Evolutionary conservation across 1,140 invertebrate species (phyloP).

Genomic region (Lepidurus couesii): DNA sequence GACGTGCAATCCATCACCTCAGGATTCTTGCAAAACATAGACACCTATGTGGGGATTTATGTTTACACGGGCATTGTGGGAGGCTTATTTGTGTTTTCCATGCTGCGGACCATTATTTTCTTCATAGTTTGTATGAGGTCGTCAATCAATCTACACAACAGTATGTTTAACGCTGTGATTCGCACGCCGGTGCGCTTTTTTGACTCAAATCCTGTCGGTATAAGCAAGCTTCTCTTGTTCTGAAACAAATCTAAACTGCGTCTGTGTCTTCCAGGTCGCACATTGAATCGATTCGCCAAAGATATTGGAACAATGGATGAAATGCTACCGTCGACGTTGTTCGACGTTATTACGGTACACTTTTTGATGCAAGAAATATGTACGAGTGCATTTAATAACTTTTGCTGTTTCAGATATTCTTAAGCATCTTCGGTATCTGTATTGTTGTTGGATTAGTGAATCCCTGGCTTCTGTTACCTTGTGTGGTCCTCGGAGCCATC

Average conservation of each 20-base stretch:
- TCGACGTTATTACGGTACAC: conserved; percentile 63
- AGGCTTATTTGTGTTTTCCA: conserved; percentile 51
- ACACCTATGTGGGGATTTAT: conserved; percentile 38
- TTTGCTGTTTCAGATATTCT: conserved; percentile 55
- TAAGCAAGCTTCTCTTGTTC: conserved; percentile 36
- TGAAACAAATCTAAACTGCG: conserved; percentile 27
- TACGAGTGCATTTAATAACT: conserved; percentile 26
- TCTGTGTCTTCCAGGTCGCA: conserved; percentile 46
- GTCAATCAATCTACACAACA: conserved; percentile 70
- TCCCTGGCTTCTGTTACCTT: conserved; percentile 65
- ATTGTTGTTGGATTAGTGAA: conserved; percentile 67
- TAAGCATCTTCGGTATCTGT: conserved; percentile 66
- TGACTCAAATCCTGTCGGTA: conserved; percentile 68
- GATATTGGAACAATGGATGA: conserved; percentile 80
- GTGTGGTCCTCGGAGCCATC: conserved; percentile 58
- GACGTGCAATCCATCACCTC: conserved; percentile 29
- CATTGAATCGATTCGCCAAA: conserved; percentile 69
- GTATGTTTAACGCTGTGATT: conserved; percentile 70
- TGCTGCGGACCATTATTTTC: conserved; percentile 57
- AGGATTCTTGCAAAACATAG: conserved; percentile 35
- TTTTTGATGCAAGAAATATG: conserved; percentile 21
- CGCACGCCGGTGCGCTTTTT: conserved; percentile 75
- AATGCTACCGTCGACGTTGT: conserved; percentile 64
- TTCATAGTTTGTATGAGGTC: conserved; percentile 76
- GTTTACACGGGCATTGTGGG: conserved; percentile 53